Evolutionary conservation across 2,113 vertebrate genomes (phyloP), one percentile per base, ranked within the genome.

Genomic region (Menidia beryllina): DNA sequence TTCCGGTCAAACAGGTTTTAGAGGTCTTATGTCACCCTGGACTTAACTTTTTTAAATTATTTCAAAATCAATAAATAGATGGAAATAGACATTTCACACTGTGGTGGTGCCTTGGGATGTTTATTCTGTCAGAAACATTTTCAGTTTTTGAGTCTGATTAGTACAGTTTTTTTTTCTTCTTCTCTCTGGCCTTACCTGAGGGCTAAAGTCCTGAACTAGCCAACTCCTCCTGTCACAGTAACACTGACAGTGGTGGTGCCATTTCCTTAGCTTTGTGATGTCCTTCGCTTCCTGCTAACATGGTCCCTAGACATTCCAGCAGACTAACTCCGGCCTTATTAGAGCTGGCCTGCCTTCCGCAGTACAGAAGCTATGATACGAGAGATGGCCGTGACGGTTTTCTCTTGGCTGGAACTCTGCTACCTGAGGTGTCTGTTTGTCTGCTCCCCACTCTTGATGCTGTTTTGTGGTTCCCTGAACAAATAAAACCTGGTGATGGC

Each of bases 401-500:
- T 43, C 48, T 43, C 66, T 67, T 56, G 79, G 69, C 19, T 23
- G 43, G 36, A 68, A 39, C 57, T 81, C 27, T 48, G 47, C 70
- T 83, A 75, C 84, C 77, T 81, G 52, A 57, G 49, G 60, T 68
- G 66, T 78, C 64, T 50, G 62, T 62, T 65, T 70, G 54, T 54
- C 41, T 25, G 11, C 48, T 57, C 54, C 59, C 52, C 59, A 55
- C 76, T 75, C 54, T 84, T 72, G 76, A 79, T 78, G 78, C 51
- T 53, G 36, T 54, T 63, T 57, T 55, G 47, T 59, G 64, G 80
- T 82, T 56, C 71, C 59, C 54, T 65, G 77, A 81, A 77, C 78
- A 77, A 86, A 81, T 84, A 51, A 79, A 83, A 86, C 72, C 89
- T 83, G 87, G 89, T 89, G 89, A 69, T 76, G 69, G 81, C 74